These are phyloP conservation scores for Otus scops DNA, from an alignment of 2,797 vertebrate species.

Conservation along the genomic window DNA sequence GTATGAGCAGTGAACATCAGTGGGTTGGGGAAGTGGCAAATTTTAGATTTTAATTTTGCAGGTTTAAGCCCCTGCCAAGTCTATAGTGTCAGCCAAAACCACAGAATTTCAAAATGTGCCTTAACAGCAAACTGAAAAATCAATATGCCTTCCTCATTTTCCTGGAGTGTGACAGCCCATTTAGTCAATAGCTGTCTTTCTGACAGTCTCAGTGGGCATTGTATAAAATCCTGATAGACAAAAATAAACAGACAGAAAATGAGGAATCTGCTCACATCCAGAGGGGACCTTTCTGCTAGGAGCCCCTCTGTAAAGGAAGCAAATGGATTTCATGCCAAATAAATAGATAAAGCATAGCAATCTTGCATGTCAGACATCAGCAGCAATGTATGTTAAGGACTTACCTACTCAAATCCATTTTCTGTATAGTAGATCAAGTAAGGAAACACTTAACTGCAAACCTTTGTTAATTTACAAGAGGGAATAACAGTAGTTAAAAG, in stretches of 20 bases:
- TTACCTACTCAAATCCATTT: not conserved
- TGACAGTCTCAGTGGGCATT: not conserved
- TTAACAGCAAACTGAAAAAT: constrained; percentile 10
- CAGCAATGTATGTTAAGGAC: not conserved
- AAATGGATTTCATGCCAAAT: not conserved
- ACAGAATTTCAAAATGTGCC: constrained; percentile 30
- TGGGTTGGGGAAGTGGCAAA: not conserved
- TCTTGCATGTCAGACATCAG: not conserved
- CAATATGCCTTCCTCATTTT: constrained; percentile 28
- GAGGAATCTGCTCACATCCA: not conserved
- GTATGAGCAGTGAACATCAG: not conserved
- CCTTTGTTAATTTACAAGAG: not conserved
- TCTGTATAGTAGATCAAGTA: not conserved
- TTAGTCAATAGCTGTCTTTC: not conserved
- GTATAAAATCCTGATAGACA: not conserved
- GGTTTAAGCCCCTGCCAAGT: constrained; percentile 3
- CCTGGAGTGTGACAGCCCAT: not conserved
- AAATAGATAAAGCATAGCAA: not conserved
- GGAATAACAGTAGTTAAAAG: not conserved
- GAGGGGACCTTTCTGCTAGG: not conserved
- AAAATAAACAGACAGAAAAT: not conserved
- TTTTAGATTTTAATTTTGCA: constrained; percentile 23
- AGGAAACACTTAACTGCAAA: not conserved
- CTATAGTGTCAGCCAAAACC: not conserved
- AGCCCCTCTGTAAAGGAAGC: not conserved